Conservation (phyloP, 2,113 vertebrate species). For the Gallinago paraguaiae region DNA sequence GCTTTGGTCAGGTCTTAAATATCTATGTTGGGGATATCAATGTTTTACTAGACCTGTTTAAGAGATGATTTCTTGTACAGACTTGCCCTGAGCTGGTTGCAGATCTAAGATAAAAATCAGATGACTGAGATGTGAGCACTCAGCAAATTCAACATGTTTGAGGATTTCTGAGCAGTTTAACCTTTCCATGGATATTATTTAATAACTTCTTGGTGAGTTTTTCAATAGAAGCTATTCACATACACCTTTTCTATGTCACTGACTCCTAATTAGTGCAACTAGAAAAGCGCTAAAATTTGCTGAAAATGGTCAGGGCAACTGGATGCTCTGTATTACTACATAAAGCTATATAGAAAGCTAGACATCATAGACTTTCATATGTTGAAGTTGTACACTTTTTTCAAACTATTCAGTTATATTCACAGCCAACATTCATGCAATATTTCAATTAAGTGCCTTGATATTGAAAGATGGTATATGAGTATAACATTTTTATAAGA, state of each 20-base stretch:
- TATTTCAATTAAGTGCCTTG: background rate
- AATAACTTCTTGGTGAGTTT: background rate
- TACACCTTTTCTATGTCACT: background rate
- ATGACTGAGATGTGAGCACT: background rate
- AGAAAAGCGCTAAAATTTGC: background rate
- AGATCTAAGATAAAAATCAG: background rate
- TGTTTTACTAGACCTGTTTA: background rate
- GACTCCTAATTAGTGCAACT: background rate
- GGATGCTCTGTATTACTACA: background rate
- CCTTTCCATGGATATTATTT: background rate
- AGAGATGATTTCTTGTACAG: background rate
- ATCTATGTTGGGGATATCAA: background rate
- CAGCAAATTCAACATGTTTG: background rate
- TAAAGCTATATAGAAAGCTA: background rate
- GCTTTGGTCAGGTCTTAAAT: background rate
- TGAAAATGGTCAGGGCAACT: background rate
- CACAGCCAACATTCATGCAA: background rate
- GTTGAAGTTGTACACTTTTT: background rate
- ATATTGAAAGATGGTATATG: background rate
- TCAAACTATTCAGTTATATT: background rate
- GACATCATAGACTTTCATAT: background rate
- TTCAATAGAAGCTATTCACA: background rate
- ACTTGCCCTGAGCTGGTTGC: background rate
- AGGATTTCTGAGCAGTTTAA: background rate
- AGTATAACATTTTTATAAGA: background rate